These are phyloP conservation scores for Rutpela maculata DNA, from an alignment of 2,888 invertebrate species.

Conservation along the genomic window DNA sequence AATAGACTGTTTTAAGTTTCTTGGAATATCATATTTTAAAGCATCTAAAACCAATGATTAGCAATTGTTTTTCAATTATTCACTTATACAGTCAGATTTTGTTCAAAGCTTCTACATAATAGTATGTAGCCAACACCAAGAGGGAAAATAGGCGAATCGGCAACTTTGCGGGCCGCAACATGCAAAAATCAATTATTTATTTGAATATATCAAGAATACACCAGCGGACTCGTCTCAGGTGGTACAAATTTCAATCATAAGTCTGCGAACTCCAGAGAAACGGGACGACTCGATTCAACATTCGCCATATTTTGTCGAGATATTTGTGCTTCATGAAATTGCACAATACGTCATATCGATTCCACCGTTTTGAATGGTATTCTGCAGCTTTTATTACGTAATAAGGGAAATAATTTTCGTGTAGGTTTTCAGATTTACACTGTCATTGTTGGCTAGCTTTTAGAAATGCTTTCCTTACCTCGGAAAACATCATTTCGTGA, in stretches of 20 bases:
- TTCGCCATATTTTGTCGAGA: background rate
- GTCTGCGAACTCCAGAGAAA: background rate
- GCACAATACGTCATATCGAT: background rate
- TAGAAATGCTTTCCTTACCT: background rate
- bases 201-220: background rate
- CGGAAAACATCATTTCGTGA: background rate
- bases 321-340: background rate
- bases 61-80: too few relatives aligned
- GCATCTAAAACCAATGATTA: too few relatives aligned
- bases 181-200: background rate
- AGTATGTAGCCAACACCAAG: background rate
- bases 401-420: background rate
- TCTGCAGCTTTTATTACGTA: background rate
- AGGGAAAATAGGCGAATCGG: background rate
- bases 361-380: background rate
- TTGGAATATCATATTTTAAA: too few relatives aligned
- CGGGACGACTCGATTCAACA: background rate
- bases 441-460: background rate
- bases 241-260: background rate
- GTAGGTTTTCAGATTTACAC: background rate
- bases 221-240: background rate
- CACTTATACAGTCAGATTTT: too few relatives aligned
- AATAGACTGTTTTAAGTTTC: too few relatives aligned
- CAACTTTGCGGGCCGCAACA: background rate
- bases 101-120: too few relatives aligned